These are phyloP conservation scores for Eurypyga helias DNA, from an alignment of 2,113 vertebrate species.

Conservation along the genomic window DNA sequence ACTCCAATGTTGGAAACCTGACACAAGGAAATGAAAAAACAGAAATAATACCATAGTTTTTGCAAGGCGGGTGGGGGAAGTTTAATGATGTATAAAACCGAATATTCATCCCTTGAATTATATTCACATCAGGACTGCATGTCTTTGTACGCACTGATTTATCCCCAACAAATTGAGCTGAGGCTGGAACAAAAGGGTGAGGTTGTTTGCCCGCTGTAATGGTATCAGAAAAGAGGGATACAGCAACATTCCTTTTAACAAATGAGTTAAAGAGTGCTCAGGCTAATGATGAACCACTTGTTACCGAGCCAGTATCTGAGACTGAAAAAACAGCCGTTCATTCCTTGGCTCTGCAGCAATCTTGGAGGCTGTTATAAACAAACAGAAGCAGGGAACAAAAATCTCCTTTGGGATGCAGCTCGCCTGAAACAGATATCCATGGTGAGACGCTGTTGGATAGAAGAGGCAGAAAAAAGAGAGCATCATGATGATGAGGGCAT, in stretches of 20 bases:
- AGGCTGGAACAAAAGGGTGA: not conserved
- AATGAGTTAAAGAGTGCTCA: not conserved
- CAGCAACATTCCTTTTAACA: not conserved
- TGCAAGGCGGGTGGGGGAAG: fast-evolving
- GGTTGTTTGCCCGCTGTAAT: not conserved
- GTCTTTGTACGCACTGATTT: not conserved
- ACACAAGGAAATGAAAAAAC: not conserved
- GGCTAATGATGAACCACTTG: slow-evolving; percentile 4
- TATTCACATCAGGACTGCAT: not conserved
- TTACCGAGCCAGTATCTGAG: not conserved
- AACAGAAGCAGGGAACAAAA: slow-evolving; percentile 46
- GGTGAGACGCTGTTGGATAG: not conserved
- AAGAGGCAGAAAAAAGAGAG: slow-evolving; percentile 2
- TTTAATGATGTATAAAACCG: not conserved
- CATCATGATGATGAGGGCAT: not conserved
- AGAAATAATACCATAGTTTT: not conserved
- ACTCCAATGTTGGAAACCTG: not conserved
- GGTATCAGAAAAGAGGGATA: not conserved
- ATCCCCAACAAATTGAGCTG: not conserved
- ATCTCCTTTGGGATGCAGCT: slow-evolving; percentile 7
- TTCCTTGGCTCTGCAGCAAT: slow-evolving; percentile 32
- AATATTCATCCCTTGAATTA: slow-evolving; percentile 5
- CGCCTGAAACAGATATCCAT: not conserved
- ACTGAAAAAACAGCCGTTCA: slow-evolving; percentile 1
- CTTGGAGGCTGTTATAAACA: slow-evolving; percentile 18